Evolutionary conservation across 2,797 vertebrate genomes (phyloP).

Genomic region (Acrocephalus scirpaceus): DNA sequence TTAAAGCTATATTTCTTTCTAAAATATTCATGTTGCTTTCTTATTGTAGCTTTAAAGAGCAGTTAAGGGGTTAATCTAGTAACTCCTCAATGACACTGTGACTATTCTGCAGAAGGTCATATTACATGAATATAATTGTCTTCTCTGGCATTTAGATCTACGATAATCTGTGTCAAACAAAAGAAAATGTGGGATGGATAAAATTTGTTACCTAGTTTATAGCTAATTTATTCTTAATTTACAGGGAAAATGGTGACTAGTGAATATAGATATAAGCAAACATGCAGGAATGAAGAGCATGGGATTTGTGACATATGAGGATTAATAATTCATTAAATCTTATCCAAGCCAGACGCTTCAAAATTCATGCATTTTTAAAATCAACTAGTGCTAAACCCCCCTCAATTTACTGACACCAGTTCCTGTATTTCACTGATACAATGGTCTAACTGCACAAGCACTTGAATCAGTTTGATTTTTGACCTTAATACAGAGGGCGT

Average conservation of each 20-base stretch:
- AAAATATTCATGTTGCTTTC: background rate
- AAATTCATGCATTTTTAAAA: constrained; percentile 54
- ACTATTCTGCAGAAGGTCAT: constrained; percentile 40
- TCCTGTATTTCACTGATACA: constrained; percentile 2
- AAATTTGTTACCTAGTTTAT: constrained; percentile 32
- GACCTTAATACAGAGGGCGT: background rate
- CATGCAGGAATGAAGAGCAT: constrained; percentile 13
- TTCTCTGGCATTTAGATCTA: constrained; percentile 17
- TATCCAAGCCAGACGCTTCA: background rate
- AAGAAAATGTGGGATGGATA: constrained; percentile 27
- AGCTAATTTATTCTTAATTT: constrained; percentile 39
- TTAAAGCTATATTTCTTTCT: background rate
- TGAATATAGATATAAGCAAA: background rate
- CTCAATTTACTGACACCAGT: background rate
- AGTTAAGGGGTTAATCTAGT: constrained; percentile 26
- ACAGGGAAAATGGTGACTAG: constrained; percentile 4
- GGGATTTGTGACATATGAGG: constrained; percentile 39
- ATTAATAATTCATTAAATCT: constrained; percentile 62
- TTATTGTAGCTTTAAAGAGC: background rate
- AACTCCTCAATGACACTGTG: background rate
- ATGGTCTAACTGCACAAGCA: background rate
- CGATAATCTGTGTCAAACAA: background rate
- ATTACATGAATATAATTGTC: constrained; percentile 44
- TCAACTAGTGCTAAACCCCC: background rate
- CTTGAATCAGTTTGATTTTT: constrained; percentile 24